Conservation (phyloP, 2,113 vertebrate species). For the Melospiza melodia region DNA sequence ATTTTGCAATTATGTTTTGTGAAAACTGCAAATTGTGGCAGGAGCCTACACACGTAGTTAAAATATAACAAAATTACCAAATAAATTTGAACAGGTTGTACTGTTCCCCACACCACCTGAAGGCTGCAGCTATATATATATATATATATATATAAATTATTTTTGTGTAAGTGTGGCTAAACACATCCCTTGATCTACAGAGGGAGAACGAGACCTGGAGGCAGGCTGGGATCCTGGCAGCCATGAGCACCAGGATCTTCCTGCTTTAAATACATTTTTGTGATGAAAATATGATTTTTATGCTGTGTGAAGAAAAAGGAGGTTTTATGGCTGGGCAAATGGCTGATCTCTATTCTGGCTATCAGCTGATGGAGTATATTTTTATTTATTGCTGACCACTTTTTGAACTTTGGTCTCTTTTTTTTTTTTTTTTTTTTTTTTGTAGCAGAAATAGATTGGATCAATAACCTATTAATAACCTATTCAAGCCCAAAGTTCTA, state of each 20-base stretch:
- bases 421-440: not conserved
- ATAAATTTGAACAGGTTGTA: not conserved
- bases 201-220: not conserved
- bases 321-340: not conserved
- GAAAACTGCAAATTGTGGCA: not conserved
- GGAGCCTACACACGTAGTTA: not conserved
- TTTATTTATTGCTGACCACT: not conserved
- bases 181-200: not conserved
- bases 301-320: not conserved
- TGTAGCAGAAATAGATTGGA: not conserved
- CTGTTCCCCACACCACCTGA: not conserved
- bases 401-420: not conserved
- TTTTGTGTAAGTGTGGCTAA: not conserved
- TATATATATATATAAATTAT: not conserved
- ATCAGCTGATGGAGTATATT: not conserved
- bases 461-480: constrained; percentile 50
- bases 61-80: not conserved
- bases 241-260: not conserved
- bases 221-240: not conserved
- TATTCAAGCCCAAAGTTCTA: constrained; percentile 8
- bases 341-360: not conserved
- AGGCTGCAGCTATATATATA: not conserved
- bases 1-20: not conserved
- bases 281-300: not conserved
- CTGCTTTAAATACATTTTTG: not conserved